Evolutionary conservation across 2,888 invertebrate species (phyloP), one percentile per base, ranked within the genome.

Genomic region (Acleris emargana): DNA sequence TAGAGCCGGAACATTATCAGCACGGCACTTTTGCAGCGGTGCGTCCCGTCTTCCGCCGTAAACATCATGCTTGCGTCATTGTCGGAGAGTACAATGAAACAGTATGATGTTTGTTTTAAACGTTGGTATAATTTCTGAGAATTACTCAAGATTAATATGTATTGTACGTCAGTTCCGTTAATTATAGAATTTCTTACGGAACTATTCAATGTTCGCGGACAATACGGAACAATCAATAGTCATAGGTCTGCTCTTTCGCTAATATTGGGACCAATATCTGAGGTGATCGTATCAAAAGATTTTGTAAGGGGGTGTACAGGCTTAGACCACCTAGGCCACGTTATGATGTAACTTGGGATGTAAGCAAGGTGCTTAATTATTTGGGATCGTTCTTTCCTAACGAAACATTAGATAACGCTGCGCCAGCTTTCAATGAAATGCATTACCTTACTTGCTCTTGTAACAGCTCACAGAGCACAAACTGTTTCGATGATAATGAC

Each of bases 201-300:
- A 28, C 45, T 47, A n/a, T 58, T 45, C n/a, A 2, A 32, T 20
- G 9, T n/a, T 0, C 38, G 54, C 6, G 54, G 38, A 3, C 54
- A 58, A n/a, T 58, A 58, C 17, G 49, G 49, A 5, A 58, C 58
- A 5, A 49, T 58, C 11, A 58, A 58, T 25, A 58, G 58, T 18
- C 20, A 58, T 13, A 47, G 58, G 28, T 49, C 58, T 11, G 58
- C 58, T 6, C 32, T 58, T 5, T 49, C 49, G 3, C 28, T 58
- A 9, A 50, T 58, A 49, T 11, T 58, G 17, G 49, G 49, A 32
- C 7, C 16, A 13, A 49, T 49, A 16, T 58, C 49, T 6, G 58
- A 58, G 9, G 58, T 49, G 58, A 58, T 32, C 58, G 49, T 32
- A 49, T 49, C 17, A 58, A 47, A 28, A n/a, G 58, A 38, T 58